Evolutionary conservation across 2,888 invertebrate genomes (phyloP).

Genomic region (Chrysotoxum bicinctum): DNA sequence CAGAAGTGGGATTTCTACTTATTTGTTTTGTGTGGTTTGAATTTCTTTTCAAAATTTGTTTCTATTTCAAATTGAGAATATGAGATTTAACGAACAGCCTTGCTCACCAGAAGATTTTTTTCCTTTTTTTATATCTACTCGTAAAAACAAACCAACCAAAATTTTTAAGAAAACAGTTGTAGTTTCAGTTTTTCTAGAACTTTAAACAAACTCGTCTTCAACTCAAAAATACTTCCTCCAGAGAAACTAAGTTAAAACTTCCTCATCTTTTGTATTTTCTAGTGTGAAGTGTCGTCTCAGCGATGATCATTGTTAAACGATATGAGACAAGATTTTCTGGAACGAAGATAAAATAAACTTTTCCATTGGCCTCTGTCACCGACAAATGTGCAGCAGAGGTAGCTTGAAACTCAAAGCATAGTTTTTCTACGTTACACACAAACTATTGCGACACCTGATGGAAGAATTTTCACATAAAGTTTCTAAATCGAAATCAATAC

Average conservation of each 20-base stretch:
- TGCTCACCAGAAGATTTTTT: not conserved
- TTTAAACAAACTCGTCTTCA: not conserved
- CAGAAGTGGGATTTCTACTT: not conserved
- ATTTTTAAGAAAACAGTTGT: not conserved
- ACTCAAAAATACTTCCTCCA: not conserved
- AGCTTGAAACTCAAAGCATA: not conserved
- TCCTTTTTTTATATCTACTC: not conserved
- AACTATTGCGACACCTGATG: constrained; percentile 4
- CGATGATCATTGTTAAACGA: constrained; percentile 15
- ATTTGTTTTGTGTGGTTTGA: not conserved
- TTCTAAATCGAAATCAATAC: constrained; percentile 54
- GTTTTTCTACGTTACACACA: not conserved
- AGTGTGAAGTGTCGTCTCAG: not conserved
- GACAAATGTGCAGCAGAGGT: not conserved
- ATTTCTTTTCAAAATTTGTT: not conserved
- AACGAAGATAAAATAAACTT: constrained; percentile 11
- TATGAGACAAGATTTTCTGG: not conserved
- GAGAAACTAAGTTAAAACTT: not conserved
- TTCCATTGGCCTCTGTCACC: not conserved
- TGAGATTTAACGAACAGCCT: not conserved
- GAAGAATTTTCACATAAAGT: constrained; percentile 8
- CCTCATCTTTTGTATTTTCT: not conserved
- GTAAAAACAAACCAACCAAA: not conserved
- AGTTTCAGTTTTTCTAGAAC: not conserved
- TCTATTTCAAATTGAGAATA: not conserved